Evolutionary conservation across 2,888 invertebrate genomes (phyloP).

Genomic region (Dusona sp.): DNA sequence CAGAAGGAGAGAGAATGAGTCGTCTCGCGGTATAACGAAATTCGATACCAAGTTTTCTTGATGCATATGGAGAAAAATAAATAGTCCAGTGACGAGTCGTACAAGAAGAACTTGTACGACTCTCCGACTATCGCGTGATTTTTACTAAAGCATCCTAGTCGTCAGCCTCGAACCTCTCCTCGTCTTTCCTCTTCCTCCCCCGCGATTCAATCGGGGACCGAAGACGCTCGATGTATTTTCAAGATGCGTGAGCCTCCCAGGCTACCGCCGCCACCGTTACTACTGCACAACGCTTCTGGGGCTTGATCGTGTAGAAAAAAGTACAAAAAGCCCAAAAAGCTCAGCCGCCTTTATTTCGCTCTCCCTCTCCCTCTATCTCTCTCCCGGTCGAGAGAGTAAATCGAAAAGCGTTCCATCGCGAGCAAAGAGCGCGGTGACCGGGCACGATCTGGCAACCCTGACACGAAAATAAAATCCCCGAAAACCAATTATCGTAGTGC

Average conservation of each 20-base stretch:
- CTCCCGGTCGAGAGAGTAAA: neutral
- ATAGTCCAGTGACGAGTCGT: constrained; percentile 25
- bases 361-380: neutral
- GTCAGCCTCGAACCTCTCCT: constrained; percentile 6
- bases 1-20: constrained; percentile 10
- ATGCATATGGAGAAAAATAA: constrained; percentile 42
- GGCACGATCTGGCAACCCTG: constrained; percentile 78
- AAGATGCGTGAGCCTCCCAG: constrained; percentile 49
- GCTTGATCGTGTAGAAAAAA: neutral
- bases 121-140: constrained; percentile 45
- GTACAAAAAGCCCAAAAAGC: neutral
- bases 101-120: constrained; percentile 43
- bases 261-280: neutral
- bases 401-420: constrained; percentile 37
- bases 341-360: neutral
- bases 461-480: constrained; percentile 77
- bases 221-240: constrained; percentile 68
- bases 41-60: constrained; percentile 60
- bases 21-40: constrained; percentile 46
- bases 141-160: constrained; percentile 27
- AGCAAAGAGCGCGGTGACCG: constrained; percentile 17
- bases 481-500: constrained; percentile 81
- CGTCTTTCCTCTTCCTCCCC: constrained; percentile 31
- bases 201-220: constrained; percentile 5
- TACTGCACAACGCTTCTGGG: constrained; percentile 35